phyloP scores from a whole-genome alignment of 2,797 vertebrate genomes.

The Carapus acus region DNA sequence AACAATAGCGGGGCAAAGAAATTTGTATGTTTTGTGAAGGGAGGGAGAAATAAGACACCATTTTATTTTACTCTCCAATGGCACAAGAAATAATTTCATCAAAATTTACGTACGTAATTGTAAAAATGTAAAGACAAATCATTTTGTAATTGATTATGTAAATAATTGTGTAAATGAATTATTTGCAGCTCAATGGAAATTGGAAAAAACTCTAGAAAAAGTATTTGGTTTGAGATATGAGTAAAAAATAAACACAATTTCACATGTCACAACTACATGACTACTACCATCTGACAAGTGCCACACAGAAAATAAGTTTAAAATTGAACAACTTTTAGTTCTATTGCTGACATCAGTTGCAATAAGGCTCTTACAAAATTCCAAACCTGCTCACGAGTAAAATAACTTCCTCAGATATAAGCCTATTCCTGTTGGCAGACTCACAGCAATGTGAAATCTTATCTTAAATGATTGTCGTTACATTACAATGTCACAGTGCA shows the following conservation, averaged over 20 bases:
- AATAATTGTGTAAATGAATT: constrained; percentile 15
- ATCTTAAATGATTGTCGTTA: constrained; percentile 71
- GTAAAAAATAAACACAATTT: constrained; percentile 23
- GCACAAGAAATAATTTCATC: too few species aligned
- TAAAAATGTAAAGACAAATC: too few species aligned
- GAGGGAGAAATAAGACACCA: not conserved
- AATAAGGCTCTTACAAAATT: constrained; percentile 61
- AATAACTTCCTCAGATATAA: constrained; percentile 42
- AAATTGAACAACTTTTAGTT: constrained; percentile 16
- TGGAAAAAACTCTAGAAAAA: constrained; percentile 27
- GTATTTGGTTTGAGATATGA: constrained; percentile 32
- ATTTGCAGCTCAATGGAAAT: constrained; percentile 15
- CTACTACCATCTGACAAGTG: constrained; percentile 13
- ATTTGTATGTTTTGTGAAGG: too few species aligned
- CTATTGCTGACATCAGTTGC: constrained; percentile 64
- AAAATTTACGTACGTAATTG: not conserved
- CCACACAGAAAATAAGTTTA: constrained; percentile 13
- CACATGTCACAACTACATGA: constrained; percentile 19
- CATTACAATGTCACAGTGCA: constrained; percentile 75
- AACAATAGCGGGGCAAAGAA: too few species aligned
- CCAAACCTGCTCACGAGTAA: constrained; percentile 56
- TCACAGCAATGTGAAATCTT: constrained; percentile 50
- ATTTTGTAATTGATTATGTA: too few species aligned
- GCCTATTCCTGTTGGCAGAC: constrained; percentile 40
- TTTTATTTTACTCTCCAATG: too few species aligned